Evolutionary conservation across 2,888 invertebrate species (phyloP).

Genomic region (Chaitophorus viminalis): DNA sequence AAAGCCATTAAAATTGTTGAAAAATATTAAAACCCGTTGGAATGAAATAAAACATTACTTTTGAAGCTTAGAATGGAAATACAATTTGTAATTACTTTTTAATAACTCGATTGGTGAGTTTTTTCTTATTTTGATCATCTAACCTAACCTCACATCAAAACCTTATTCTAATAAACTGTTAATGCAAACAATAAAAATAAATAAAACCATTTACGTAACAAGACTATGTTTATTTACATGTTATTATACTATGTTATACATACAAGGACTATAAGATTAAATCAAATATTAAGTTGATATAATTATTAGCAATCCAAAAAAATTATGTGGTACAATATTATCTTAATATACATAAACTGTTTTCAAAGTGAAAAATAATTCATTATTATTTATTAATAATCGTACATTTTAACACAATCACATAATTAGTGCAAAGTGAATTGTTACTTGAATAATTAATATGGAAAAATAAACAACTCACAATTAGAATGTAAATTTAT

Average conservation of each 20-base stretch:
- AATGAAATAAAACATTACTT: not conserved
- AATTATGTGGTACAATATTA: not conserved
- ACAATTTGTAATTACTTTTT: not conserved
- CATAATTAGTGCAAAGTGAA: not conserved
- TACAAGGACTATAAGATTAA: too few species aligned
- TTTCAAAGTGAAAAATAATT: not conserved
- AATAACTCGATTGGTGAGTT: not conserved
- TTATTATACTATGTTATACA: too few species aligned
- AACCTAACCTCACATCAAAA: not conserved
- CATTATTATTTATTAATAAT: slow-evolving; percentile 5
- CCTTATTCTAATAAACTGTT: not conserved
- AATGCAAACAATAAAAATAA: not conserved
- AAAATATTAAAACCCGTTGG: not conserved
- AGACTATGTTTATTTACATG: not conserved
- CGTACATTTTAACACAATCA: not conserved
- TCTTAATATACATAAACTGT: not conserved
- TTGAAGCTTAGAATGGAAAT: not conserved
- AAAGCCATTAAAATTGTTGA: not conserved
- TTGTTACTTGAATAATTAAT: slow-evolving; percentile 1
- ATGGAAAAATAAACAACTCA: not conserved
- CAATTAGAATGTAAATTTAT: not conserved
- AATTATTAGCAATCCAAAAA: not conserved
- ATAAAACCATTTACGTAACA: not conserved
- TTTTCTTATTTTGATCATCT: too few species aligned
- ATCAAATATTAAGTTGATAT: not conserved